These are phyloP conservation scores for Heterotis niloticus DNA, from an alignment of 2,113 vertebrate genomes.

Conservation along the genomic window DNA sequence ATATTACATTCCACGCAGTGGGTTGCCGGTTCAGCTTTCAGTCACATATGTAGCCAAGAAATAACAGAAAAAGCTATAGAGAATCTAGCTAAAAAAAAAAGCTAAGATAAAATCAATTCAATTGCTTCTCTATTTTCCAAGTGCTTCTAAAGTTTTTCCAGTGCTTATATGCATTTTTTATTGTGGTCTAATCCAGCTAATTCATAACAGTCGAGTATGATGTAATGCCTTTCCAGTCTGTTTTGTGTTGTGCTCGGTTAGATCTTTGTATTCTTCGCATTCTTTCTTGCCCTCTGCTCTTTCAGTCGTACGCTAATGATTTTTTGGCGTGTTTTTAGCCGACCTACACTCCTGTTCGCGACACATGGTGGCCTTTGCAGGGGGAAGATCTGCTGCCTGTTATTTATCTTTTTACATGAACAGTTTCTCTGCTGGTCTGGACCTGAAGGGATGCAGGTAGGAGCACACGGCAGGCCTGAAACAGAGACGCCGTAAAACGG, in stretches of 20 bases:
- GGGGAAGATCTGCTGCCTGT: not conserved
- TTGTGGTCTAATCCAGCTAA: slow-evolving; percentile 39
- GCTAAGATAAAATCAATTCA: slow-evolving; percentile 29
- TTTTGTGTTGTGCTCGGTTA: slow-evolving; percentile 43
- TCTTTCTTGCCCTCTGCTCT: slow-evolving; percentile 36
- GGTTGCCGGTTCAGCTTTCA: not conserved
- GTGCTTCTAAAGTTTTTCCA: slow-evolving; percentile 11
- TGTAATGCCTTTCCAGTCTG: slow-evolving; percentile 45
- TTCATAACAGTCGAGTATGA: slow-evolving; percentile 41
- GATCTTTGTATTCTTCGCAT: slow-evolving; percentile 35
- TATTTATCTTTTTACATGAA: slow-evolving; percentile 11
- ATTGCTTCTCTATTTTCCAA: slow-evolving; percentile 24
- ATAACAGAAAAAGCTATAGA: slow-evolving; percentile 11
- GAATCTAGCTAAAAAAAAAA: too few relatives aligned
- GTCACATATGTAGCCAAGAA: slow-evolving; percentile 15
- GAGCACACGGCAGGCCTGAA: not conserved
- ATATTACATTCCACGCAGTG: slow-evolving; percentile 8
- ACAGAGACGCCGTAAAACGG: not conserved
- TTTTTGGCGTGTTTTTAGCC: slow-evolving; percentile 18
- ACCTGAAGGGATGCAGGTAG: slow-evolving; percentile 9
- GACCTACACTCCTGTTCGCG: not conserved
- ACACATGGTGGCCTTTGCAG: not conserved
- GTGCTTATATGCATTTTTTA: slow-evolving; percentile 31
- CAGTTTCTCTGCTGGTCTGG: slow-evolving; percentile 9
- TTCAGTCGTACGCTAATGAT: slow-evolving; percentile 34